phyloP scores from a whole-genome alignment of 2,888 invertebrate genomes.

The Criorhina ranunculi region DNA sequence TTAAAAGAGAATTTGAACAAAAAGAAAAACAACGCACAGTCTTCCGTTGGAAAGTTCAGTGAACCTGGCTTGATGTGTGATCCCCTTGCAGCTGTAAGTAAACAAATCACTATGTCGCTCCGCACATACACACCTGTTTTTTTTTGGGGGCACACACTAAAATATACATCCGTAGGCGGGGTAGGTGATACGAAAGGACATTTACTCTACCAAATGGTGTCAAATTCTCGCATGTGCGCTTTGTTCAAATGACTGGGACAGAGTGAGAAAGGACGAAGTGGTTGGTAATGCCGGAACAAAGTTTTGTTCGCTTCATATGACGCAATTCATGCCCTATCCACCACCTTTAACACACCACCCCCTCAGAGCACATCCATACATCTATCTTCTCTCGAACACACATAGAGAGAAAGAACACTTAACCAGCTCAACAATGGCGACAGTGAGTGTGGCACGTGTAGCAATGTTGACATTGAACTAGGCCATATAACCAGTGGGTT shows the following conservation, averaged over 20 bases:
- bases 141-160: not conserved
- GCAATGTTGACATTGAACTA: conserved; percentile 76
- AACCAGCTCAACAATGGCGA: conserved; percentile 76
- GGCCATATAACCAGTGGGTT: conserved; percentile 67
- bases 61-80: conserved; percentile 41
- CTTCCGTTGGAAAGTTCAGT: conserved; percentile 51
- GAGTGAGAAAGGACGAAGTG: conserved; percentile 12
- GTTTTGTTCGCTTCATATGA: conserved; percentile 61
- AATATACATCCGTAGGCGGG: conserved; percentile 3
- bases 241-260: not conserved
- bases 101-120: conserved; percentile 30
- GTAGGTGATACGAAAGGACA: conserved; percentile 25
- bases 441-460: conserved; percentile 77
- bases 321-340: conserved; percentile 49
- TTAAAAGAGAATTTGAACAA: not conserved
- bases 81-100: conserved; percentile 30
- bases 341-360: conserved; percentile 33
- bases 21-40: conserved; percentile 6
- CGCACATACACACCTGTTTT: conserved; percentile 12
- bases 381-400: conserved; percentile 40
- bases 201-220: conserved; percentile 58
- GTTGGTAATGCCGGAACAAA: conserved; percentile 56
- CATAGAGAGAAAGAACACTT: conserved; percentile 62
- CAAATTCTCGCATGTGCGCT: conserved; percentile 60
- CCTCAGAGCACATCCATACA: conserved; percentile 26